phyloP scores from a whole-genome alignment of 2,888 invertebrate genomes.

The Taenaris catops region DNA sequence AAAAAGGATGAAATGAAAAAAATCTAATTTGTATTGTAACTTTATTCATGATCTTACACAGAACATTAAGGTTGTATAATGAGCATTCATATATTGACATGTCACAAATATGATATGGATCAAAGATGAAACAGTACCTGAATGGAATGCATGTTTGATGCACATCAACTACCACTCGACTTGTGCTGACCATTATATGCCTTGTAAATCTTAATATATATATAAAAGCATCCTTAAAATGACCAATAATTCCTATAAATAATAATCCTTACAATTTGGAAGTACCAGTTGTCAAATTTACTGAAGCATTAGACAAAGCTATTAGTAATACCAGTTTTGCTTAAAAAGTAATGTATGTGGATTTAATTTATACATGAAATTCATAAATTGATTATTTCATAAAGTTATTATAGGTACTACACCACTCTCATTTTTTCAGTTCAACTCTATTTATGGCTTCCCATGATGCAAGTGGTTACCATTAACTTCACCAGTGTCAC shows the following conservation, averaged over 20 bases:
- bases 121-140: constrained; percentile 53
- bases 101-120: constrained; percentile 62
- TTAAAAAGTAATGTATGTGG: too few relatives aligned
- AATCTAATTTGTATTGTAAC: constrained; percentile 38
- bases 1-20: too few relatives aligned
- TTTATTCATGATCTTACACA: constrained; percentile 78
- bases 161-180: constrained; percentile 44
- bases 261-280: constrained; percentile 45
- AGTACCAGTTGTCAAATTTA: background rate
- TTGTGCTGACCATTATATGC: constrained; percentile 63
- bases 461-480: too few relatives aligned
- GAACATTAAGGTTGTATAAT: constrained; percentile 63
- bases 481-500: too few relatives aligned
- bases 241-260: constrained; percentile 55
- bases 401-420: too few relatives aligned
- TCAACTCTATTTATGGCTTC: too few relatives aligned
- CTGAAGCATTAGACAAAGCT: too few relatives aligned
- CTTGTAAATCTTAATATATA: constrained; percentile 61
- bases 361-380: too few relatives aligned
- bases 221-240: constrained; percentile 53
- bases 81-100: constrained; percentile 70
- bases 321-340: too few relatives aligned
- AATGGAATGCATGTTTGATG: constrained; percentile 68
- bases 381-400: too few relatives aligned
- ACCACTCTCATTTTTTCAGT: too few relatives aligned